Conservation (phyloP, 2,113 vertebrate genomes). For the Pedetes capensis region DNA sequence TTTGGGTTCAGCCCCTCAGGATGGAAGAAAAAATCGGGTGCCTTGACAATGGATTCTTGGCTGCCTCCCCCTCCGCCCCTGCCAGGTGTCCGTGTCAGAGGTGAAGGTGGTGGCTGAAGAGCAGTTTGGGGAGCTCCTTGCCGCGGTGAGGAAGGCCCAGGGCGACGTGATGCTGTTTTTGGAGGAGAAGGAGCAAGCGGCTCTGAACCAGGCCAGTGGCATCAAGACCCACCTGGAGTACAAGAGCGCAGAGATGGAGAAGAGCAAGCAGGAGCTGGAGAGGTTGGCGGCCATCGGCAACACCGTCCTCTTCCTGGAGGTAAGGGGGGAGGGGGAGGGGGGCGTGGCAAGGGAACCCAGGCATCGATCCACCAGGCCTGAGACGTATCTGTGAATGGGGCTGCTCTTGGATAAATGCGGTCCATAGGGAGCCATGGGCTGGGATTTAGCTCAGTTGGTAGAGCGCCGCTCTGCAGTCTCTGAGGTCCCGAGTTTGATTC, state of each 20-base stretch:
- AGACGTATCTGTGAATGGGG: not conserved
- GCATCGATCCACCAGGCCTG: accelerated
- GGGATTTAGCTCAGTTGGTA: too few relatives aligned
- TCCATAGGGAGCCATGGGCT: not conserved
- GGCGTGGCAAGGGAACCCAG: too few relatives aligned
- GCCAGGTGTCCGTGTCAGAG: constrained; percentile 86
- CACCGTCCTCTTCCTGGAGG: constrained; percentile 85
- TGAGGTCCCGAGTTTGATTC: too few relatives aligned
- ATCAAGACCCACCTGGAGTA: constrained; percentile 84
- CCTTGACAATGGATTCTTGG: not conserved
- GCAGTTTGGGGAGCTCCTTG: constrained; percentile 86
- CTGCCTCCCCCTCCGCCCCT: not conserved
- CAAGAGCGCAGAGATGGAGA: constrained; percentile 76
- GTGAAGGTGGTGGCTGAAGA: constrained; percentile 82
- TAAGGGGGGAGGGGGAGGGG: not conserved
- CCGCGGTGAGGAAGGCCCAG: constrained; percentile 82
- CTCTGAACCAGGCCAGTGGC: constrained; percentile 82
- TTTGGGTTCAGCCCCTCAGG: too few relatives aligned
- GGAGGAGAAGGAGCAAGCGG: constrained; percentile 85
- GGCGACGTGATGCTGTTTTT: constrained; percentile 83
- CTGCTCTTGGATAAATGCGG: not conserved
- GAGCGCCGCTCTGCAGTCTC: too few relatives aligned
- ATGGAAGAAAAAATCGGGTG: accelerated
- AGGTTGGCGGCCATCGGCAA: constrained; percentile 78
- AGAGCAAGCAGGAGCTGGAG: constrained; percentile 78